Evolutionary conservation across 2,888 invertebrate species (phyloP).

Genomic region (Gisinianus flammeolus): DNA sequence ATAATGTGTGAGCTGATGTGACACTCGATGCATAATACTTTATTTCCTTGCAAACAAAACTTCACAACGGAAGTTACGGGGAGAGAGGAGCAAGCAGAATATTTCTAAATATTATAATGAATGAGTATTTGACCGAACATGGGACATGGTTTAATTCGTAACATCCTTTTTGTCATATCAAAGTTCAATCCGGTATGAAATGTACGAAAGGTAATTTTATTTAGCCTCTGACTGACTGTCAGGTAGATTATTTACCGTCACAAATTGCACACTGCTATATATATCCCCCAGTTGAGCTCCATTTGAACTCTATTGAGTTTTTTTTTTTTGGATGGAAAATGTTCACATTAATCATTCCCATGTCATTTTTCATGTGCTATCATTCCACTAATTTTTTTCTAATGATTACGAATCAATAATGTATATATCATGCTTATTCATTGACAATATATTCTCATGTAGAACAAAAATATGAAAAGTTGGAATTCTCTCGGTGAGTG

Average conservation of each 20-base stretch:
- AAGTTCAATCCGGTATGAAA: not conserved
- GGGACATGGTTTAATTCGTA: slow-evolving; percentile 31
- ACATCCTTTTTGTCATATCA: slow-evolving; percentile 21
- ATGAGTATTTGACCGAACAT: slow-evolving; percentile 36
- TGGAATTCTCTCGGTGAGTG: too few species aligned
- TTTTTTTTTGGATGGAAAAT: too few species aligned
- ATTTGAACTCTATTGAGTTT: too few species aligned
- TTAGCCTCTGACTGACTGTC: not conserved
- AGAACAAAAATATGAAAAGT: too few species aligned
- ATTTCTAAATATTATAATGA: not conserved
- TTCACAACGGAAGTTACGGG: slow-evolving; percentile 26
- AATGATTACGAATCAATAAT: too few species aligned
- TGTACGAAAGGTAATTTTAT: not conserved
- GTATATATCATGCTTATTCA: too few species aligned
- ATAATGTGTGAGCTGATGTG: slow-evolving; percentile 33
- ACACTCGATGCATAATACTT: not conserved
- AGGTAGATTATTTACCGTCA: slow-evolving; percentile 4
- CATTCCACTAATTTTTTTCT: too few species aligned
- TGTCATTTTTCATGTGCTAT: too few species aligned
- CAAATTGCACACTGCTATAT: slow-evolving; percentile 5
- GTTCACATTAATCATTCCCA: too few species aligned
- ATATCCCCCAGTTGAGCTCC: too few species aligned
- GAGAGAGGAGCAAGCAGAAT: not conserved
- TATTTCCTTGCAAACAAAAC: slow-evolving; percentile 26
- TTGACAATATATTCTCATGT: too few species aligned